A percentile compares a stretch with the other conserved stretches of the same genome.
Conservation (phyloP, 1,140 invertebrate species). For the Drosophila asahinai region DNA sequence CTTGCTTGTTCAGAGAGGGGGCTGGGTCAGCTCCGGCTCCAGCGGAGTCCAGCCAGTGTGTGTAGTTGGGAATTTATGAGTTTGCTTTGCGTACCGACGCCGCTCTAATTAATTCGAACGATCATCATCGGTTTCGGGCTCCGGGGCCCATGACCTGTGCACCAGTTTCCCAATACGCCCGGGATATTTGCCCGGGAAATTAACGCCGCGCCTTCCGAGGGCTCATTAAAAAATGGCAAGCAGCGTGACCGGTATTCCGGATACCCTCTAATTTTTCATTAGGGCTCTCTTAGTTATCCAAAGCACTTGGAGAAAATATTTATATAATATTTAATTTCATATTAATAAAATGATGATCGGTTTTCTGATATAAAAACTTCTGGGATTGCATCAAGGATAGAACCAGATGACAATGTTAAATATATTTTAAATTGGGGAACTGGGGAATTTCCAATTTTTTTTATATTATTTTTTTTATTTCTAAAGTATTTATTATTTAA, state of each 20-base stretch:
- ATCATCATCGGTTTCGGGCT: constrained; percentile 8
- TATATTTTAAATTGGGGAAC: too few species aligned
- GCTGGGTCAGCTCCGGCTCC: constrained; percentile 45
- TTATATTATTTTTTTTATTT: background rate
- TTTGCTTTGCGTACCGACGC: constrained; percentile 31
- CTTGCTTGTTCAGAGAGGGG: constrained; percentile 54
- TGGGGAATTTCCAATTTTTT: background rate
- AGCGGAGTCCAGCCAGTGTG: background rate
- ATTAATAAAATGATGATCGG: background rate
- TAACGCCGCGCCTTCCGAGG: constrained; percentile 14
- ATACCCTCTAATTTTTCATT: constrained; percentile 10
- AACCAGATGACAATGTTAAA: too few species aligned
- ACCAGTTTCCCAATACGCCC: constrained; percentile 25
- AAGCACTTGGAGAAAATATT: constrained; percentile 1
- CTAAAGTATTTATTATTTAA: background rate
- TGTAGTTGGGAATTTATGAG: constrained; percentile 28
- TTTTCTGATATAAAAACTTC: too few species aligned
- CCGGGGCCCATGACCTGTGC: constrained; percentile 41
- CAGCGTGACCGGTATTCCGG: constrained; percentile 29
- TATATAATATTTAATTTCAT: background rate
- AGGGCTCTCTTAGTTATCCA: background rate
- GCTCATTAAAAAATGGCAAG: constrained; percentile 41
- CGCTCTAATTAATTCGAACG: constrained; percentile 76
- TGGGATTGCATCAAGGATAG: too few species aligned
- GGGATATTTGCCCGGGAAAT: constrained; percentile 39